These are phyloP conservation scores for Labeo rohita DNA, from an alignment of 2,113 vertebrate genomes.

Conservation along the genomic window DNA sequence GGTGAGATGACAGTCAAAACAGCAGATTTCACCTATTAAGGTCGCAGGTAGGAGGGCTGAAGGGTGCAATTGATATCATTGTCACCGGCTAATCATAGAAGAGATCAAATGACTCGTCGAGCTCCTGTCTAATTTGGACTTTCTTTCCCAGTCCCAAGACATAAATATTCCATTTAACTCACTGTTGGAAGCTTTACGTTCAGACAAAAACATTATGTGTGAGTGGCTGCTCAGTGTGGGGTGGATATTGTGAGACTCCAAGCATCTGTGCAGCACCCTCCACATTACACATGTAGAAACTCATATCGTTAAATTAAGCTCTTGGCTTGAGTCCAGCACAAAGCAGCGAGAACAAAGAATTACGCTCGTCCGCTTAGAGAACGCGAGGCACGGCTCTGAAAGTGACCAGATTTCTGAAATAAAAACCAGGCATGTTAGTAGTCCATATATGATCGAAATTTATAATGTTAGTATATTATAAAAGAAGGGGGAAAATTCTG, in stretches of 20 bases:
- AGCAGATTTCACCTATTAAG: conserved; percentile 76
- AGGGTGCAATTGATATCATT: conserved; percentile 76
- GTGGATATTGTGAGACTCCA: conserved; percentile 48
- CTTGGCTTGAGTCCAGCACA: conserved; percentile 34
- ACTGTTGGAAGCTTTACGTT: conserved; percentile 37
- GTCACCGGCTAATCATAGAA: conserved; percentile 54
- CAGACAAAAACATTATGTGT: conserved; percentile 48
- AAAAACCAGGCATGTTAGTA: background rate
- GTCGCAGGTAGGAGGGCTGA: conserved; percentile 70
- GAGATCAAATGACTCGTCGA: conserved; percentile 21
- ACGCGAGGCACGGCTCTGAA: background rate
- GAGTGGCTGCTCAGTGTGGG: conserved; percentile 45
- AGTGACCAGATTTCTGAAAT: conserved; percentile 10
- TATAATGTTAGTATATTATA: background rate
- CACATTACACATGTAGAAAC: conserved; percentile 41
- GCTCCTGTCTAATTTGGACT: conserved; percentile 34
- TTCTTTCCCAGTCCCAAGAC: background rate
- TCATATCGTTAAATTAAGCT: conserved; percentile 42
- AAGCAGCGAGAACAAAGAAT: conserved; percentile 20
- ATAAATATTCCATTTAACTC: conserved; percentile 47
- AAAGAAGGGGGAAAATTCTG: background rate
- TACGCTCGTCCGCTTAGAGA: background rate
- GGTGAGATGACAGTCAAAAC: conserved; percentile 61
- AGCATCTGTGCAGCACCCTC: conserved; percentile 49
- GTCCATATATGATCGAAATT: background rate